phyloP scores from a whole-genome alignment of 2,797 vertebrate genomes.

The Podarcis lilfordi region DNA sequence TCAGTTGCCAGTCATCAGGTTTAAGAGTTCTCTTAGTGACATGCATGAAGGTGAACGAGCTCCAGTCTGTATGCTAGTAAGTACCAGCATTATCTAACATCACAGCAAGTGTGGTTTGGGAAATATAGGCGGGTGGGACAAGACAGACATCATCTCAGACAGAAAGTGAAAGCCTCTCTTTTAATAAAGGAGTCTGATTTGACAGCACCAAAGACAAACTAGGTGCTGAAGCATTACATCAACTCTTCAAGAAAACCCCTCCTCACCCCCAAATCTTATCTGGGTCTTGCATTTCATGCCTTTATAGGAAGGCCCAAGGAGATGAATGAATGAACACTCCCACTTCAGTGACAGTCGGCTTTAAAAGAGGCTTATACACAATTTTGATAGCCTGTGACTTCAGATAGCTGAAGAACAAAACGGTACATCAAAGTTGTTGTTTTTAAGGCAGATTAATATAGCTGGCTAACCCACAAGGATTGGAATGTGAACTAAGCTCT shows the following conservation, averaged over 20 bases:
- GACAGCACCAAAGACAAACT: constrained; percentile 9
- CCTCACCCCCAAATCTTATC: neutral
- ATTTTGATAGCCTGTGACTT: constrained; percentile 24
- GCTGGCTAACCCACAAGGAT: neutral
- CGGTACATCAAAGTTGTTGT: neutral
- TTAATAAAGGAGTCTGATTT: neutral
- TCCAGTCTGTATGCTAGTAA: neutral
- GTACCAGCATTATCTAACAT: neutral
- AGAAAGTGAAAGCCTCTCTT: constrained; percentile 7
- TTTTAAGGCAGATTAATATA: constrained; percentile 18
- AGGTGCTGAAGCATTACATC: constrained; percentile 14
- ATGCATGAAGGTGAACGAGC: neutral
- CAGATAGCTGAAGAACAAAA: constrained; percentile 12
- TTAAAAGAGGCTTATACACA: neutral
- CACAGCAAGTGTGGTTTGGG: neutral
- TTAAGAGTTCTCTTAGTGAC: neutral
- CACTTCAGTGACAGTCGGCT: neutral
- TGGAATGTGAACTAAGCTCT: neutral
- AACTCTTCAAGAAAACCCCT: neutral
- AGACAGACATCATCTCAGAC: neutral
- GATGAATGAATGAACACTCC: constrained; percentile 10
- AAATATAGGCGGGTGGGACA: neutral
- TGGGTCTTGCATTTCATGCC: neutral
- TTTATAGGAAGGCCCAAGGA: neutral
- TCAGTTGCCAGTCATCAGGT: neutral